Conservation (phyloP, 23 tunicate genomes). For the Trididemnum nubilum region DNA sequence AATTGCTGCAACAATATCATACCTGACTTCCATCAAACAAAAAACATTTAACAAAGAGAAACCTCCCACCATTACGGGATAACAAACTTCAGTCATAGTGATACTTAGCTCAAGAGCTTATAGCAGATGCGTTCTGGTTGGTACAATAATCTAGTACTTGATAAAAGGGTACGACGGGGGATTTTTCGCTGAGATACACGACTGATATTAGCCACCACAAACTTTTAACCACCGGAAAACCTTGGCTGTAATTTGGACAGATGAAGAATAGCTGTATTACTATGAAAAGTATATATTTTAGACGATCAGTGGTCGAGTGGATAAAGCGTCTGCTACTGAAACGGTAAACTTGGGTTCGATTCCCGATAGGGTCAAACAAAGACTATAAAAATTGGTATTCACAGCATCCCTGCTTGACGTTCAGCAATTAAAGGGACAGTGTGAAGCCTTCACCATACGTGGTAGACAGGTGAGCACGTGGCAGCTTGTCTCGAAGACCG, state of each 20-base stretch:
- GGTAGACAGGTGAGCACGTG: too few relatives aligned
- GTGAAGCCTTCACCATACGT: too few relatives aligned
- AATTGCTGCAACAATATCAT: constrained; percentile 61
- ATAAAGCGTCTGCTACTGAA: neutral
- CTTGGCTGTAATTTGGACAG: too few relatives aligned
- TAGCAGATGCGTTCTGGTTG: too few relatives aligned
- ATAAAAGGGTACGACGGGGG: too few relatives aligned
- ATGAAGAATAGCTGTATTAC: too few relatives aligned
- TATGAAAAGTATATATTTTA: too few relatives aligned
- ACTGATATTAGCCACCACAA: too few relatives aligned
- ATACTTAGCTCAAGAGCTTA: neutral
- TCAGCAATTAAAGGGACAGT: neutral
- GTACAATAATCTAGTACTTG: too few relatives aligned
- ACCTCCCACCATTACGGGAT: neutral
- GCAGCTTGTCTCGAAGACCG: too few relatives aligned
- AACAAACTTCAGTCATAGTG: neutral
- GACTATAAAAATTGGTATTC: neutral
- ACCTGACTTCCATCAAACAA: constrained; percentile 45
- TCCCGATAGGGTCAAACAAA: neutral
- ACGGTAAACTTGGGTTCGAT: neutral
- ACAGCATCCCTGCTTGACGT: neutral
- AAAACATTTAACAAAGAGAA: constrained; percentile 31
- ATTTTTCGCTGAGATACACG: too few relatives aligned
- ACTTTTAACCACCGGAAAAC: too few relatives aligned
- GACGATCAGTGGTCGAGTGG: neutral